phyloP scores from a whole-genome alignment of 2,797 vertebrate genomes.

The Furcifer pardalis region DNA sequence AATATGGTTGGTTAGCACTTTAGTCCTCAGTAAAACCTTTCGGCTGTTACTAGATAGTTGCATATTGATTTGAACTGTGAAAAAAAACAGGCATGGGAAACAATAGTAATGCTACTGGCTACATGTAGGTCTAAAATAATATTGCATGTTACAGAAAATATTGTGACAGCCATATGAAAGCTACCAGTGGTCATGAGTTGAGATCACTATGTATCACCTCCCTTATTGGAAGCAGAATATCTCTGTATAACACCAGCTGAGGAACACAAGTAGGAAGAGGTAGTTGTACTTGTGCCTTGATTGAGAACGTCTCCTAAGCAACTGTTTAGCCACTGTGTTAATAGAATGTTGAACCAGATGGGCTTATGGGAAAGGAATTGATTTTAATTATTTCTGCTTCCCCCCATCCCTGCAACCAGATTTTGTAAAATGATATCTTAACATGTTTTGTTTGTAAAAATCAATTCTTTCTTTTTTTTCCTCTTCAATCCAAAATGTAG shows the following conservation, averaged over 20 bases:
- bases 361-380: background rate
- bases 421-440: background rate
- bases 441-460: background rate
- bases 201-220: too few relatives aligned
- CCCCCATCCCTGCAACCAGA: background rate
- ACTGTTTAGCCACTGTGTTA: background rate
- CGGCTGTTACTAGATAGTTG: too few relatives aligned
- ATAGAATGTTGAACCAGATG: background rate
- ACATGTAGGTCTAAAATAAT: background rate
- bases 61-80: background rate
- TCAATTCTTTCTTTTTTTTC: background rate
- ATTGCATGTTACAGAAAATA: background rate
- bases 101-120: background rate
- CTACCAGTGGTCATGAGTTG: too few relatives aligned
- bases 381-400: background rate
- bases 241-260: too few relatives aligned
- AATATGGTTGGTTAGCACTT: background rate
- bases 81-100: background rate
- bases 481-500: background rate
- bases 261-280: too few relatives aligned
- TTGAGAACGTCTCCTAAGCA: too few relatives aligned
- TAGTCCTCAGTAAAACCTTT: background rate
- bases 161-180: background rate
- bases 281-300: too few relatives aligned
- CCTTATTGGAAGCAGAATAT: too few relatives aligned